These are phyloP conservation scores for Caenorhabditis japonica DNA, from an alignment of 2,888 invertebrate genomes.

Conservation along the genomic window DNA sequence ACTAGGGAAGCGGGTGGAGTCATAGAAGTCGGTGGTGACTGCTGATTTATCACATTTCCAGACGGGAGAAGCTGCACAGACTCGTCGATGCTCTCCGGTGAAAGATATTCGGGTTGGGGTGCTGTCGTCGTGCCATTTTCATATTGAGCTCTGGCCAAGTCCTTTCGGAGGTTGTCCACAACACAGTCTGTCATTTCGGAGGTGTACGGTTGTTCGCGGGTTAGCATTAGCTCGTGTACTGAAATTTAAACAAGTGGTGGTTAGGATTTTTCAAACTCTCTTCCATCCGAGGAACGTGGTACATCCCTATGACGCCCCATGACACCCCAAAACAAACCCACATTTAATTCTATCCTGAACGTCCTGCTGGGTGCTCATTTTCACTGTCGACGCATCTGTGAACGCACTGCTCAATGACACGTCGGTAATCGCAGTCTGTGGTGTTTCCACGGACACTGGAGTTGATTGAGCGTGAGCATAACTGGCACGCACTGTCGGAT, in stretches of 20 bases:
- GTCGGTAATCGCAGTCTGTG: conserved; percentile 38
- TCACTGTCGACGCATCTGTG: conserved; percentile 26
- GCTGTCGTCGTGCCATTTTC: conserved; percentile 21
- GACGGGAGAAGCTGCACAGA: conserved; percentile 18
- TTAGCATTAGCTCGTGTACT: conserved; percentile 50
- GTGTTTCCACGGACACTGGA: conserved; percentile 31
- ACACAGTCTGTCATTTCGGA: conserved; percentile 30
- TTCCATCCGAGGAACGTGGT: no score
- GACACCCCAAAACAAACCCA: no score
- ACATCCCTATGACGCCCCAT: no score
- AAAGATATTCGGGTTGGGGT: conserved; percentile 32
- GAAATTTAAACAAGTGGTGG: conserved; percentile 7
- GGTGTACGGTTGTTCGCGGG: conserved; percentile 33
- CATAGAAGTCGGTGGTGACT: conserved; percentile 38
- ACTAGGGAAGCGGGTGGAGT: conserved; percentile 39
- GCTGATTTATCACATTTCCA: conserved; percentile 13
- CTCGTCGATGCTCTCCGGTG: conserved; percentile 35
- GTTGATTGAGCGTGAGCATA: conserved; percentile 40
- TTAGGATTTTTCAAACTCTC: not conserved
- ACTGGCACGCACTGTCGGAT: conserved; percentile 35
- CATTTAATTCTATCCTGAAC: conserved; percentile 37
- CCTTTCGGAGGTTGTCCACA: conserved; percentile 33
- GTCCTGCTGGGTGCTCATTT: conserved; percentile 10
- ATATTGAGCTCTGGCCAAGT: conserved; percentile 32
- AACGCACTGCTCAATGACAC: conserved; percentile 33